Evolutionary conservation across 2,888 invertebrate species (phyloP), one percentile per base, ranked within the genome.

Genomic region (Drosophila engyochracea): DNA sequence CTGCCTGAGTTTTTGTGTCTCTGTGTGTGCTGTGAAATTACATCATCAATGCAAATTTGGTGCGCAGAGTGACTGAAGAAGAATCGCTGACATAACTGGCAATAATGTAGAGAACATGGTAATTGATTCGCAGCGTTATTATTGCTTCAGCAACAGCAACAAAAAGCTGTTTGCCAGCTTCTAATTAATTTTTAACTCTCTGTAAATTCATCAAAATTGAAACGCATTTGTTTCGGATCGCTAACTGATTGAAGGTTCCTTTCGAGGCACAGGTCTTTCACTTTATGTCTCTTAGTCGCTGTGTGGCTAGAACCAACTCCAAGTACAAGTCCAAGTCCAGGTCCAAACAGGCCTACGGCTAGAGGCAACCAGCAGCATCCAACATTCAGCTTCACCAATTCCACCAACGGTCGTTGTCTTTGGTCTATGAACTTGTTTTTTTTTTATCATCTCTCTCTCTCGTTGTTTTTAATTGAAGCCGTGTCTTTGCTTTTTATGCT

Each of bases 391-490:
- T 30, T 28, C 57, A 35, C 28, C 66, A 57, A 70, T 70, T 64
- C 65, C 51, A 61, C 52, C 70, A 68, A 80, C 74, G 86, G 81
- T 74, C 89, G 75, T 81, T 86, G 82, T 82, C 82, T 80, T 79
- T 85, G 83, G 88, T 88, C 88, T 86, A 90, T 85, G 90, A 87
- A 87, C 86, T 90, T 87, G 86, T 86, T 86, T 86, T 85, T 82
- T 73, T 73, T 51, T 55, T 39, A 57, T 76, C 70, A 76, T 63
- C 75, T 80, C 53, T 59, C 41, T 49, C 55, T 60, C 35, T 60
- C 62, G 58, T 75, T 62, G 54, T 67, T 88, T 85, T 85, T 85
- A 90, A 87, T 88, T 86, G 86, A 88, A 85, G 88, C 85, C 81
- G 81, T 88, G 89, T 88, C 83, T 90, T 73, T 85, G 77, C 68